These are phyloP conservation scores for Proisotoma minuta DNA, from an alignment of 2,888 invertebrate species.

Conservation along the genomic window DNA sequence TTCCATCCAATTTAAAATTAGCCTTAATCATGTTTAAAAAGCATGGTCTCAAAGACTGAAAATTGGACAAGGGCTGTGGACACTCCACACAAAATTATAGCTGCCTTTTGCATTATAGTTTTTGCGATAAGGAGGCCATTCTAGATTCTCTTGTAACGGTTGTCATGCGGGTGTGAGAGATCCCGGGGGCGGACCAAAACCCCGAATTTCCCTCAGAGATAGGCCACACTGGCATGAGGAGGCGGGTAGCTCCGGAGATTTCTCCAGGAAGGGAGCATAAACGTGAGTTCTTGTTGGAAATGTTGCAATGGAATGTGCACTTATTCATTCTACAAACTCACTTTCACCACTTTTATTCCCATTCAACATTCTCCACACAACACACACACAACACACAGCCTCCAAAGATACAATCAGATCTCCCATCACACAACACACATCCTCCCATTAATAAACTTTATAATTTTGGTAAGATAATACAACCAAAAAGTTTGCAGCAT, in stretches of 20 bases:
- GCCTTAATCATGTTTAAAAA: no score
- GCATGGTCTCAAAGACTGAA: no score
- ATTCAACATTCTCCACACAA: no score
- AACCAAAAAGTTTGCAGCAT: no score
- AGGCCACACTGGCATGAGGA: slow-evolving; percentile 18
- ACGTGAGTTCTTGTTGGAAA: not conserved
- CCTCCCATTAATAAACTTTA: no score
- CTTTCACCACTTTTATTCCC: not conserved
- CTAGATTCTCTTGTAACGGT: slow-evolving; percentile 23
- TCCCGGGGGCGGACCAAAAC: slow-evolving; percentile 29
- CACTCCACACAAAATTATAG: no score
- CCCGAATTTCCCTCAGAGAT: slow-evolving; percentile 21
- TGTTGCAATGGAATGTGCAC: not conserved
- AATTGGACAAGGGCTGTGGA: no score
- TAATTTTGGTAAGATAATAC: no score
- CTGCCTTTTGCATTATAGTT: no score
- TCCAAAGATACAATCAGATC: no score
- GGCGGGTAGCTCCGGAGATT: slow-evolving; percentile 10
- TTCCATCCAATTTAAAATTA: not conserved
- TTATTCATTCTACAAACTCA: not conserved
- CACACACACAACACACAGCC: no score
- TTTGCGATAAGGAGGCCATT: slow-evolving; percentile 8
- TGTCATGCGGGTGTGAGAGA: slow-evolving; percentile 36
- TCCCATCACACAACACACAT: no score
- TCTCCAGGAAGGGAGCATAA: slow-evolving; percentile 1